phyloP scores from a whole-genome alignment of 1,140 invertebrate species.

The Chelonus insularis region DNA sequence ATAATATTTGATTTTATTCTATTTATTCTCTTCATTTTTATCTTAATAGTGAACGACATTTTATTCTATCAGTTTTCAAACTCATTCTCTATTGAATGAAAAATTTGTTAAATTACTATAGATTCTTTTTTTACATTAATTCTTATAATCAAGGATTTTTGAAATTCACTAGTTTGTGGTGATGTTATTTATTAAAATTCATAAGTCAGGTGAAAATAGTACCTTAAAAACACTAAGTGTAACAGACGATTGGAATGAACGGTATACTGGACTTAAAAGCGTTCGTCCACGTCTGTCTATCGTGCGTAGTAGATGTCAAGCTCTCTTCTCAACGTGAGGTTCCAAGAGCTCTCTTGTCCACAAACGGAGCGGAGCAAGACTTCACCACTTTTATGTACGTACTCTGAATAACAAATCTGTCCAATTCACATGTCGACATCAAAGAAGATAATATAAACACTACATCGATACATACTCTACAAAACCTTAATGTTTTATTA shows the following conservation, averaged over 20 bases:
- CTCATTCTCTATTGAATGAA: no score
- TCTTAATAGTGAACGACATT: no score
- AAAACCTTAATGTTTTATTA: slow-evolving; percentile 63
- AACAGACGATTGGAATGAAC: slow-evolving; percentile 35
- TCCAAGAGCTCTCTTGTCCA: slow-evolving; percentile 40
- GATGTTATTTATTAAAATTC: no score
- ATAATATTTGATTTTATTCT: no score
- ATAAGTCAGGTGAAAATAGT: slow-evolving; percentile 9
- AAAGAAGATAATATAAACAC: slow-evolving; percentile 63
- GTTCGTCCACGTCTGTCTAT: slow-evolving; percentile 39
- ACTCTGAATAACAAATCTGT: slow-evolving; percentile 63
- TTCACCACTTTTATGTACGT: slow-evolving; percentile 61
- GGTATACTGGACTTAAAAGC: slow-evolving; percentile 31
- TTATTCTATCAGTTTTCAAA: no score
- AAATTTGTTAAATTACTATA: no score
- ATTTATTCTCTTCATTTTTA: no score
- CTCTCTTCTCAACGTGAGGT: slow-evolving; percentile 19
- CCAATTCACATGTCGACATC: slow-evolving; percentile 63
- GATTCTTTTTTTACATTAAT: no score
- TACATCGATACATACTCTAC: slow-evolving; percentile 61
- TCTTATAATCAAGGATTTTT: no score
- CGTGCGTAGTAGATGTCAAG: slow-evolving; percentile 31
- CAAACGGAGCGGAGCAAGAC: slow-evolving; percentile 60
- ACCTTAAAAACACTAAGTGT: slow-evolving; percentile 27
- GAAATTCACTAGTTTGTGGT: no score